Base-by-base conservation (phyloP, 2,888 invertebrate genomes). In the Hydraecia micacea region DNA sequence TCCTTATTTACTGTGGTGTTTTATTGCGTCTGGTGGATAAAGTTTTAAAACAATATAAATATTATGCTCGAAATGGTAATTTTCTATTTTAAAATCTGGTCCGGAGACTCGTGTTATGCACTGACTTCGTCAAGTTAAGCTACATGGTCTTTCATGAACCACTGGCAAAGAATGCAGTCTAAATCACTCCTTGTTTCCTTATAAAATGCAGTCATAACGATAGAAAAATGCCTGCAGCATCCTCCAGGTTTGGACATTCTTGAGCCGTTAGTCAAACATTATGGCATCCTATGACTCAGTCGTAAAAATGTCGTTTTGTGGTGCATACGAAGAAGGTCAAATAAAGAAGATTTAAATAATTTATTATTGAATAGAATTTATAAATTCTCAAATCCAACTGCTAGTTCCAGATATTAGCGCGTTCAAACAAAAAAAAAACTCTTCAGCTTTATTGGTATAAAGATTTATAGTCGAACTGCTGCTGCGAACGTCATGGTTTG, bases 211-310 rank as follows among this genome's bases (percentile, higher is more conserved):
- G 7, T 4, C 28, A 55, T 25, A 5, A 18, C 0, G 15, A 36
- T 55, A 36, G 4, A 67, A 25, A 28, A 79, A 58, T 58, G 11
- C 11, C 28, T 6, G 21, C 15, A 49, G 25, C 25, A 49, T 49
- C 67, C 32, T 39, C 4, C 13, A 46, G 15, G 0, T 15, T 80
- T 62, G 1, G 5, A 32, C n/a, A 80, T 80, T 71, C 42, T 52
- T 52, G 2, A 62, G 36, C 18, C 36, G 6, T 63, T 52, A 0
- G 36, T 72, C n/a, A 63, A 36, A 13, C 15, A 60, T 36, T 21
- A 25, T 9, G 21, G 21, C 55, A n/a, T 28, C 13, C 18, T 63
- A 46, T 72, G 80, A 78, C 13, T 78, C 42, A 72, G 36, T 18
- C 28, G 2, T 55, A 80, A 55, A 78, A 71, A 63, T 63, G 25